Evolutionary conservation across 92 coral and sea anemone genomes (phyloP), one percentile per base, ranked within the genome.

Genomic region (Siderastrea siderea): DNA sequence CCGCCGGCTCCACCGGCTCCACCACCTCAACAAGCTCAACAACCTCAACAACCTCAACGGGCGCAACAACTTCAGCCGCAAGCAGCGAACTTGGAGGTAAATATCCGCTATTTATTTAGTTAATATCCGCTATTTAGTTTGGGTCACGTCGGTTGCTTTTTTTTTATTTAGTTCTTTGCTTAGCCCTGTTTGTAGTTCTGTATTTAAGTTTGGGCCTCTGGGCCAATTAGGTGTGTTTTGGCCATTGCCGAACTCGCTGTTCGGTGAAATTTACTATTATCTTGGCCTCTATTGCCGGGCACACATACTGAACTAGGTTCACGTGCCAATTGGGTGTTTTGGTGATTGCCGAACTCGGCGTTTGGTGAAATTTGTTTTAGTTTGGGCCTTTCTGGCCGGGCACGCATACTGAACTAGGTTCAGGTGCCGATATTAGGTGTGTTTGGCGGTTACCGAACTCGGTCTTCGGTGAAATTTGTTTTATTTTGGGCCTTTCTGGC

Each of bases 401-500:
- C 60, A 49, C 77, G 59, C 59, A 72, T 72, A 51, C 77, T 72
- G 77, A 15, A 72, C 15, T 72, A 46, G 60, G 26, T 49, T 72
- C 77, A 13, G 60, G 60, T 72, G 77, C 77, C 60, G 51, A n/a
- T n/a, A 65, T 45, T 65, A 2, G 70, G 70, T 65, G 66, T 65
- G 70, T 65, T 65, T 65, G 70, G 70, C 69, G 19, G 16, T 72
- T 72, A 72, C 44, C 58, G 47, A 49, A n/a, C 58, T 17, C 58
- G 7, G 77, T 49, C 4, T 49, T 72, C 3, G 75, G 55, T 71
- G 26, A 71, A 71, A 71, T 71, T 13, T 71, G 46, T 47, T 15
- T 71, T 71, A 47, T 5, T 71, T 71, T 71, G 75, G 75, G 75
- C 75, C 75, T 68, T 68, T 71, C 75, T 71, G 75, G 53, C 72